These are phyloP conservation scores for Caenorhabditis latens DNA, from an alignment of 1,140 invertebrate species.

Conservation along the genomic window DNA sequence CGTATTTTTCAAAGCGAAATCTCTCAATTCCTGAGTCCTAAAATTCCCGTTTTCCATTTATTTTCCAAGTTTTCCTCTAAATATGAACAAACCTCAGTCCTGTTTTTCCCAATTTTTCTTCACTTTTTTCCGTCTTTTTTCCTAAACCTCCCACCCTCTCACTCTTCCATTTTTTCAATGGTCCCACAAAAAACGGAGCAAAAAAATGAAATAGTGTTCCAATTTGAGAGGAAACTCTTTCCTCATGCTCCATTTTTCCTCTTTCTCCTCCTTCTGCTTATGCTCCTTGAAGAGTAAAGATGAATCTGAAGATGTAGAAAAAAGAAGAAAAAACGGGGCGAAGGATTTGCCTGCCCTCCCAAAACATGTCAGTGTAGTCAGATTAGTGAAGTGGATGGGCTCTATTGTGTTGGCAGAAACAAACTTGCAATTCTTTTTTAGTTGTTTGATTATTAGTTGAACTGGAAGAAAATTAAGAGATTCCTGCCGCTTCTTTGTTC, in stretches of 20 bases:
- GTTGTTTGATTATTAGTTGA: constrained; percentile 20
- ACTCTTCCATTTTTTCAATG: neutral
- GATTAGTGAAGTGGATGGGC: constrained; percentile 50
- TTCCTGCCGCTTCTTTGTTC: too few relatives aligned
- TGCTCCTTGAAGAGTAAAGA: constrained; percentile 47
- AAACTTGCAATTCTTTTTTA: neutral
- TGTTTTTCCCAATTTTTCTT: neutral
- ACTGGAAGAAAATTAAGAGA: neutral
- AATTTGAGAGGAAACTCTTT: neutral
- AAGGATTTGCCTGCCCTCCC: neutral
- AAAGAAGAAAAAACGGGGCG: neutral
- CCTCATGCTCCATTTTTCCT: neutral
- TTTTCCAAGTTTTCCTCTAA: too few relatives aligned
- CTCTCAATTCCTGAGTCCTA: too few relatives aligned
- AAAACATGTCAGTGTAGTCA: constrained; percentile 36
- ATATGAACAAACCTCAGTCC: neutral
- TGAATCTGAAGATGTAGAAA: constrained; percentile 49
- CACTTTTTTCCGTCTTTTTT: too few relatives aligned
- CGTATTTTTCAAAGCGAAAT: too few relatives aligned
- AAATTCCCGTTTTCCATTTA: too few relatives aligned
- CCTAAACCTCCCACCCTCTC: neutral
- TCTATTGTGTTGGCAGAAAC: constrained; percentile 4
- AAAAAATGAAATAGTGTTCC: constrained; percentile 13
- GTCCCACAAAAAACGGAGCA: constrained; percentile 8
- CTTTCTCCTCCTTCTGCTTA: neutral